Percentiles rank a stretch among this genome's conserved stretches.
Conservation (phyloP, 2,113 vertebrate genomes). For the Holacanthus passer region DNA sequence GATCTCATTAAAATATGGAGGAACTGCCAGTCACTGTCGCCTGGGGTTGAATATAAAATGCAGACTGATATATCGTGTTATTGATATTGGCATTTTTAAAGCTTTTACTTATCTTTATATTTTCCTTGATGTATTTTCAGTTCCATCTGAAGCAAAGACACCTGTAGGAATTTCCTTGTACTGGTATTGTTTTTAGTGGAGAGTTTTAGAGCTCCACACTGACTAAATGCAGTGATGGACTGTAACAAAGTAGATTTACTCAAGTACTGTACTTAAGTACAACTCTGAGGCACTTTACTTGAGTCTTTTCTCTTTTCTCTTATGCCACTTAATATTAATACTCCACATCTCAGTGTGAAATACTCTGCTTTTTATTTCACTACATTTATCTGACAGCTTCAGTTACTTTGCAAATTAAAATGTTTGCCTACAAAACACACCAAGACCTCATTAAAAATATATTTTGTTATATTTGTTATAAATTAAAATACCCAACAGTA, state of each 20-base stretch:
- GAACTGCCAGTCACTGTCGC: slow-evolving; percentile 31
- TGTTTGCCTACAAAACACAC: not conserved
- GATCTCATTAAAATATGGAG: slow-evolving; percentile 52
- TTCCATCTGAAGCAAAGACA: slow-evolving; percentile 16
- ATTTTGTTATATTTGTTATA: not conserved
- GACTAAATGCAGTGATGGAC: too few species aligned
- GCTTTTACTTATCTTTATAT: slow-evolving; percentile 15
- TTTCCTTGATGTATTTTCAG: slow-evolving; percentile 29
- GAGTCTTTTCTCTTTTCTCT: not conserved
- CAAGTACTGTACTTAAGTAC: not conserved
- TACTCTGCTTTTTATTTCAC: not conserved
- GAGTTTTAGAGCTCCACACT: not conserved
- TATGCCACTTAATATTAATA: not conserved
- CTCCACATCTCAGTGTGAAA: not conserved
- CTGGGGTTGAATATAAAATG: slow-evolving; percentile 31
- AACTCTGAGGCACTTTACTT: not conserved
- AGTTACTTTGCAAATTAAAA: not conserved
- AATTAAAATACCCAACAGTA: not conserved
- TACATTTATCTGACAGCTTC: too few species aligned
- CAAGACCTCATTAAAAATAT: not conserved
- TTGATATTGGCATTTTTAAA: slow-evolving; percentile 39
- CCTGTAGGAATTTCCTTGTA: slow-evolving; percentile 6
- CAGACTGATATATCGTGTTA: slow-evolving; percentile 23
- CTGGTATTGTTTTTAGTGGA: not conserved
- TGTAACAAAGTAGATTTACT: too few species aligned